Conservation (phyloP, 2,888 invertebrate species). For the Melinaea marsaeus region DNA sequence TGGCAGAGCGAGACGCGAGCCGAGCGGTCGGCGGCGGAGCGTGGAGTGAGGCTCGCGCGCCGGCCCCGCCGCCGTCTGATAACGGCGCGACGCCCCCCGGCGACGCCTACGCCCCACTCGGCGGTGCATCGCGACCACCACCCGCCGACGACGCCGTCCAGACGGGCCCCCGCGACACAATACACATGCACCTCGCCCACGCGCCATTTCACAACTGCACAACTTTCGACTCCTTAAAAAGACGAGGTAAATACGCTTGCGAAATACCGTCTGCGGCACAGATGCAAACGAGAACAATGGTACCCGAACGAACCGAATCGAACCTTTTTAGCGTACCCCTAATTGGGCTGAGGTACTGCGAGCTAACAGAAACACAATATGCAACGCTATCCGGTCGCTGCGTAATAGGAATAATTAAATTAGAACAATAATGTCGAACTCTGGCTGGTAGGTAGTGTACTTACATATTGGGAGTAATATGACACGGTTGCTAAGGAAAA, state of each 20-base stretch:
- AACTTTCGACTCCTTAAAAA: constrained; percentile 75
- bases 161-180: constrained; percentile 62
- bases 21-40: constrained; percentile 66
- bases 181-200: constrained; percentile 64
- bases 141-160: constrained; percentile 56
- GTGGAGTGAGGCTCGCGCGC: constrained; percentile 75
- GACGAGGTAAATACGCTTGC: constrained; percentile 63
- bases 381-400: constrained; percentile 66
- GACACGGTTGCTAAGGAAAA: not conserved
- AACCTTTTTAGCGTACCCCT: constrained; percentile 72
- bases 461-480: constrained; percentile 38
- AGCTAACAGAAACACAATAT: constrained; percentile 66
- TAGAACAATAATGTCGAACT: constrained; percentile 61
- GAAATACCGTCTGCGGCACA: constrained; percentile 64
- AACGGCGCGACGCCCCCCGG: constrained; percentile 77
- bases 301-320: constrained; percentile 61
- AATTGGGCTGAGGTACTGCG: constrained; percentile 67
- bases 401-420: constrained; percentile 74
- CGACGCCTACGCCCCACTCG: constrained; percentile 76
- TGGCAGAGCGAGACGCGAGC: constrained; percentile 62
- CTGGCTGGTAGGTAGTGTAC: constrained; percentile 39
- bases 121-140: constrained; percentile 69
- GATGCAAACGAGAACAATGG: constrained; percentile 70
- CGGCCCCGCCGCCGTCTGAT: constrained; percentile 76
- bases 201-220: constrained; percentile 69